Conservation (phyloP, 2,113 vertebrate species). For the Dicaeum eximium region DNA sequence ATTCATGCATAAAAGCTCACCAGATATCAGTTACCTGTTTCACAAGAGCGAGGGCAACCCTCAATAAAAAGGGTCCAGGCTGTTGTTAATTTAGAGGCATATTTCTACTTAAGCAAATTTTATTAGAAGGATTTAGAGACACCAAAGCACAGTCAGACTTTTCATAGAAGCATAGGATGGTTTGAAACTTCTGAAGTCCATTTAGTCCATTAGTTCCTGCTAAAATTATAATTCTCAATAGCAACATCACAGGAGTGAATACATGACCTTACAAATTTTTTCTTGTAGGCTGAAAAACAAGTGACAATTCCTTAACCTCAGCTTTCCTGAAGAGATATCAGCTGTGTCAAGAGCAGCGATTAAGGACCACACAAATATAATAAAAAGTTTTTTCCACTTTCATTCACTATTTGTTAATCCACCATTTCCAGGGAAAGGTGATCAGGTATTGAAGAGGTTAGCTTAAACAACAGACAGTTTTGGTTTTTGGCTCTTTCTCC, state of each 20-base stretch:
- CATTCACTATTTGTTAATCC: background rate
- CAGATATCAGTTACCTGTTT: slow-evolving; percentile 31
- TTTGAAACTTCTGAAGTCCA: background rate
- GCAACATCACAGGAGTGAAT: background rate
- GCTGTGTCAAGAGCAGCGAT: background rate
- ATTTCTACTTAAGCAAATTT: background rate
- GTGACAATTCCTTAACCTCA: background rate
- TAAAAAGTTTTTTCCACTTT: background rate
- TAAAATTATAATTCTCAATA: background rate
- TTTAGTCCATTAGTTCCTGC: background rate
- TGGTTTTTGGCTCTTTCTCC: background rate
- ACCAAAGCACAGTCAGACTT: background rate
- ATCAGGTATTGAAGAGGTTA: background rate
- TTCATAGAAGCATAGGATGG: background rate
- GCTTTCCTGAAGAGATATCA: background rate
- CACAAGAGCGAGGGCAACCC: background rate
- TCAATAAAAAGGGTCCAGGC: background rate
- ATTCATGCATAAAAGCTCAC: slow-evolving; percentile 28
- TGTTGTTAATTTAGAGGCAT: background rate
- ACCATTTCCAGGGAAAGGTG: background rate
- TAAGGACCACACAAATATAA: background rate
- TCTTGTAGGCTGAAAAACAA: background rate
- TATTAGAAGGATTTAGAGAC: background rate
- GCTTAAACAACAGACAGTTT: background rate
- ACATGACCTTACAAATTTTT: background rate